A percentile compares a stretch with the other conserved stretches of the same genome.
Evolutionary conservation across 2,797 vertebrate genomes (phyloP).

Genomic region (Molossus alvarezi): DNA sequence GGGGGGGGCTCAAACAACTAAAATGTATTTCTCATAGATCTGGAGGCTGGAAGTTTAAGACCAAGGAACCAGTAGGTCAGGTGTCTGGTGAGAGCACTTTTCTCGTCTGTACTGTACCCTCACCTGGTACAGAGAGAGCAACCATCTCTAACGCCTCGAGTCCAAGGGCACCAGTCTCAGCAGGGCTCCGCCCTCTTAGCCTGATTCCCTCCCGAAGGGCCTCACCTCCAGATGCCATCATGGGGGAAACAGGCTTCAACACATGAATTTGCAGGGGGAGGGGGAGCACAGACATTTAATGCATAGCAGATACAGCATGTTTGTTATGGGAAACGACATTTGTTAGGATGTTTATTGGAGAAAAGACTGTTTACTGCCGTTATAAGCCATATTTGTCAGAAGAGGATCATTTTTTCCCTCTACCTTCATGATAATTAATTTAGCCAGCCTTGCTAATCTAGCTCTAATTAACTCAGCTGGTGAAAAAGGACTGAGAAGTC

Average conservation of each 20-base stretch:
- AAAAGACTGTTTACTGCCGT: background rate
- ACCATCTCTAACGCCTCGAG: background rate
- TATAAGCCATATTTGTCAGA: background rate
- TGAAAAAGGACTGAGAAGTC: background rate
- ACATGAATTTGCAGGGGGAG: background rate
- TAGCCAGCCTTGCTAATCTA: slow-evolving; percentile 27
- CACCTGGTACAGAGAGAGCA: background rate
- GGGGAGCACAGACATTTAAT: background rate
- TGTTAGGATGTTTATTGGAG: slow-evolving; percentile 18
- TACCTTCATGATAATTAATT: slow-evolving; percentile 53
- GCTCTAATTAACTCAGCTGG: background rate
- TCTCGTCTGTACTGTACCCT: background rate
- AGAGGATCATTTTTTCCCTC: slow-evolving; percentile 28
- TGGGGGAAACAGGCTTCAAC: background rate
- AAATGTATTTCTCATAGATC: background rate
- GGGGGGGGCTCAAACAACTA: background rate
- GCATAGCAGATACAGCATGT: background rate
- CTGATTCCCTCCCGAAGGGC: background rate
- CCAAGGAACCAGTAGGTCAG: background rate
- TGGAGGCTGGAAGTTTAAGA: background rate
- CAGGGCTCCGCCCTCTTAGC: background rate
- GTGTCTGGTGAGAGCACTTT: background rate
- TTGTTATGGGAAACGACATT: background rate
- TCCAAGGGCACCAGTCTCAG: background rate
- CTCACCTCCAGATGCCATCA: background rate